A percentile compares a stretch with the other conserved stretches of the same genome.
Evolutionary conservation across 2,113 vertebrate genomes (phyloP).

Genomic region (Dasyprocta punctata): DNA sequence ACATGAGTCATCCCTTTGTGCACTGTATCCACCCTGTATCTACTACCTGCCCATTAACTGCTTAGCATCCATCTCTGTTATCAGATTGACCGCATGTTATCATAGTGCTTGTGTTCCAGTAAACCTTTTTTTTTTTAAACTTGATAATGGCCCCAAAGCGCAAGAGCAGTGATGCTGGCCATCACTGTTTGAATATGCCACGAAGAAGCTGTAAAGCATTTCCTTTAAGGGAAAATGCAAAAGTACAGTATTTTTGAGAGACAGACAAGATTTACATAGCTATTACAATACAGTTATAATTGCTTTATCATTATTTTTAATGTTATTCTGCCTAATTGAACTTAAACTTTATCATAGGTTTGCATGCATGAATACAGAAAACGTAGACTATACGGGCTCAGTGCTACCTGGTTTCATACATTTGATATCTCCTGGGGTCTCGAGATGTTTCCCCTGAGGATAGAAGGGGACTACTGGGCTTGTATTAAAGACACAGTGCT

Average conservation of each 20-base stretch:
- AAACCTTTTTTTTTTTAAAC: neutral
- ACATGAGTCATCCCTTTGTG: neutral
- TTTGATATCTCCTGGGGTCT: neutral
- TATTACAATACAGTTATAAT: neutral
- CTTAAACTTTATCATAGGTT: neutral
- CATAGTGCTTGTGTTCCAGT: neutral
- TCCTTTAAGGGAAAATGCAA: neutral
- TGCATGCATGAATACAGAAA: neutral
- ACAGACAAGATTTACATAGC: neutral
- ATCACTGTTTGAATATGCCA: neutral
- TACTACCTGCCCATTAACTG: neutral
- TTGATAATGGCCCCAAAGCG: neutral
- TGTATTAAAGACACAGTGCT: neutral
- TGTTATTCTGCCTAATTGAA: neutral
- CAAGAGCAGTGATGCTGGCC: too few species aligned
- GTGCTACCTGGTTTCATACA: neutral
- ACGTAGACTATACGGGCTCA: neutral
- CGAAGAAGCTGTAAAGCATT: neutral
- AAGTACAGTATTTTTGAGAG: neutral
- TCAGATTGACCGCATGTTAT: too few species aligned
- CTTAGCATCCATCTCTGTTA: neutral
- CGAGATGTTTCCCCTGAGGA: neutral
- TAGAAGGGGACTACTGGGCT: neutral
- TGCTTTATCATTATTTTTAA: neutral
- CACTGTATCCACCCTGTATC: neutral